phyloP scores from a whole-genome alignment of 2,888 invertebrate species.

The Cerastis rubricosa region DNA sequence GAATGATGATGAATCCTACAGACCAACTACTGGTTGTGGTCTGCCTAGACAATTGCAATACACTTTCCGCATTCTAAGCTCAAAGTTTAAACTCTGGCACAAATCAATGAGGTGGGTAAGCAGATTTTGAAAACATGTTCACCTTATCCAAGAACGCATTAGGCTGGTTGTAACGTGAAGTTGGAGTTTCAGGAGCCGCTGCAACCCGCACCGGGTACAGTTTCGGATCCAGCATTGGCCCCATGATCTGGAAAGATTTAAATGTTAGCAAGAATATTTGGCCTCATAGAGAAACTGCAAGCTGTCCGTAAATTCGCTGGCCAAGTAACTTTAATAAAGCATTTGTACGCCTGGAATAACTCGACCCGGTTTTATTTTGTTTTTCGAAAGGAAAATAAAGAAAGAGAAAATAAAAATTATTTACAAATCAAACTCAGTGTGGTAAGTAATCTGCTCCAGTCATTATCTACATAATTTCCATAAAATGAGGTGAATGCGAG shows the following conservation, averaged over 20 bases:
- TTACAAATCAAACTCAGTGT: neutral
- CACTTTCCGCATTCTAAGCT: neutral
- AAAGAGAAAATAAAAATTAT: neutral
- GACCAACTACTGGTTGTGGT: neutral
- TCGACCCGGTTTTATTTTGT: neutral
- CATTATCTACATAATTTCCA: neutral
- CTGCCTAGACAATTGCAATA: neutral
- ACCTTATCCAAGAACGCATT: conserved; percentile 92
- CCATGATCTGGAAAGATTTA: conserved; percentile 88
- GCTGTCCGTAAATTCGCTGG: neutral
- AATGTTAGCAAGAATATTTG: neutral
- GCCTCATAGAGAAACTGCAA: neutral
- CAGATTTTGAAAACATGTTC: conserved; percentile 31
- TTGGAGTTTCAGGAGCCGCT: conserved; percentile 89
- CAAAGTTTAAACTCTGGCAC: neutral
- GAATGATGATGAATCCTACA: neutral
- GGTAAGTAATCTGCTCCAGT: neutral
- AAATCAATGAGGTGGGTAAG: neutral
- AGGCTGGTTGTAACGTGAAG: conserved; percentile 90
- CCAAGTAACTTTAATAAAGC: neutral
- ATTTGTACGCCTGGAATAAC: neutral
- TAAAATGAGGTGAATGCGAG: conserved; percentile 2
- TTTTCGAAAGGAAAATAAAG: neutral
- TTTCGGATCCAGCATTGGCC: conserved; percentile 91
- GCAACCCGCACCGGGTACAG: conserved; percentile 91